Percentiles rank a stretch among this genome's conserved stretches.
These are phyloP conservation scores for Hedychridium roseum DNA, from an alignment of 2,888 invertebrate genomes.

Conservation along the genomic window DNA sequence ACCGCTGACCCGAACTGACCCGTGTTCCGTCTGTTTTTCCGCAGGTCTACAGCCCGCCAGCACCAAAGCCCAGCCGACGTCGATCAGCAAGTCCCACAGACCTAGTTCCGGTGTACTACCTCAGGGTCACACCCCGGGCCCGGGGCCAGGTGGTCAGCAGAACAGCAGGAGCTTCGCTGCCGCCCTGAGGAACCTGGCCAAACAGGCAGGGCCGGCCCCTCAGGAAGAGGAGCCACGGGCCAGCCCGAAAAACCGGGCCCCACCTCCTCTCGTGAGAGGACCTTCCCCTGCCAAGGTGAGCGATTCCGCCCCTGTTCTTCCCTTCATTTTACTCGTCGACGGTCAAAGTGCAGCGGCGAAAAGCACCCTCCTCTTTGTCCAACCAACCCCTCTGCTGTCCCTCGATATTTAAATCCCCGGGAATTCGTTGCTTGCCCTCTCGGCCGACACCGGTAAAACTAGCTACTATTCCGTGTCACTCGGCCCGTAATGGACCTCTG, in stretches of 20 bases:
- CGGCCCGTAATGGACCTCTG: too few relatives aligned
- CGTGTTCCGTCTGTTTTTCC: conserved; percentile 14
- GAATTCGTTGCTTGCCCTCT: too few relatives aligned
- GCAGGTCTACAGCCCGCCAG: conserved; percentile 58
- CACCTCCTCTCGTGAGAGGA: conserved; percentile 63
- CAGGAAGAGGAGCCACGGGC: conserved; percentile 68
- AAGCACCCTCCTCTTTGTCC: too few relatives aligned
- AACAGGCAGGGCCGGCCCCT: conserved; percentile 84
- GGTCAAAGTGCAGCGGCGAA: too few relatives aligned
- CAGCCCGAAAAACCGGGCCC: conserved; percentile 65
- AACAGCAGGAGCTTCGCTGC: conserved; percentile 81
- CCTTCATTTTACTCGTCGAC: conserved; percentile 5
- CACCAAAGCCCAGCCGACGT: conserved; percentile 57
- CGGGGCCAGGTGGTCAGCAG: conserved; percentile 62
- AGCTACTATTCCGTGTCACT: too few relatives aligned
- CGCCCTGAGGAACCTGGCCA: conserved; percentile 88
- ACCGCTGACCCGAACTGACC: too few relatives aligned
- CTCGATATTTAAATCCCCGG: too few relatives aligned
- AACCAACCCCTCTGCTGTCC: too few relatives aligned
- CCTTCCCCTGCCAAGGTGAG: conserved; percentile 59
- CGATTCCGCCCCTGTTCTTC: too few relatives aligned
- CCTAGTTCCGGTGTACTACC: conserved; percentile 59
- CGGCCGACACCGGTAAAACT: too few relatives aligned
- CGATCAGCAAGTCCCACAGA: conserved; percentile 59
- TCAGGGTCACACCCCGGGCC: conserved; percentile 61